These are phyloP conservation scores for Philypnodon macrostomus DNA, from an alignment of 2,797 vertebrate species.

Conservation along the genomic window DNA sequence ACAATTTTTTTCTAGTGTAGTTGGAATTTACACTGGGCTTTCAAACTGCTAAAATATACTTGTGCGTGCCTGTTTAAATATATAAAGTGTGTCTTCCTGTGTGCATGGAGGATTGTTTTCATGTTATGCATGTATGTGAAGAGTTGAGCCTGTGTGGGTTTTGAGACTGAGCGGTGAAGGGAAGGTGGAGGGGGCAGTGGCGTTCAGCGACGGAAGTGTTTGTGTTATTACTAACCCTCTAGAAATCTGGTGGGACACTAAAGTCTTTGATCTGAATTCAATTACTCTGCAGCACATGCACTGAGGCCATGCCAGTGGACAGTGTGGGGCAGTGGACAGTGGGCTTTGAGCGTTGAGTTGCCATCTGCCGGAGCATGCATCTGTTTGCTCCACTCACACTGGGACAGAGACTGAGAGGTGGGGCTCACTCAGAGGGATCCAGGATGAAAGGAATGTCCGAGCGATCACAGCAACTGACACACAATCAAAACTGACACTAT, in stretches of 20 bases:
- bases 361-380: slow-evolving; percentile 64
- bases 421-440: slow-evolving; percentile 38
- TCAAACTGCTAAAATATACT: background rate
- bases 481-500: too few species aligned
- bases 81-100: background rate
- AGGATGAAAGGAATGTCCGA: slow-evolving; percentile 69
- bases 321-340: background rate
- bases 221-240: slow-evolving; percentile 70
- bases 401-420: slow-evolving; percentile 47
- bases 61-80: background rate
- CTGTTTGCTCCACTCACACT: slow-evolving; percentile 64
- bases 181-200: slow-evolving; percentile 24
- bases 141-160: slow-evolving; percentile 38
- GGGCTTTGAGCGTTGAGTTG: slow-evolving; percentile 24
- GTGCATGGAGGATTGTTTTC: slow-evolving; percentile 15
- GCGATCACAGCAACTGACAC: slow-evolving; percentile 67
- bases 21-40: background rate
- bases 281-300: slow-evolving; percentile 43
- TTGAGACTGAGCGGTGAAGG: slow-evolving; percentile 6
- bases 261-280: slow-evolving; percentile 71
- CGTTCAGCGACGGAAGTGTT: slow-evolving; percentile 64
- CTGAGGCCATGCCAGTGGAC: slow-evolving; percentile 13
- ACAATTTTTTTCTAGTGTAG: background rate
- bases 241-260: slow-evolving; percentile 54
- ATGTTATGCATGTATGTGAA: slow-evolving; percentile 11